Evolutionary conservation across 2,113 vertebrate species (phyloP).

Genomic region (Lota lota): DNA sequence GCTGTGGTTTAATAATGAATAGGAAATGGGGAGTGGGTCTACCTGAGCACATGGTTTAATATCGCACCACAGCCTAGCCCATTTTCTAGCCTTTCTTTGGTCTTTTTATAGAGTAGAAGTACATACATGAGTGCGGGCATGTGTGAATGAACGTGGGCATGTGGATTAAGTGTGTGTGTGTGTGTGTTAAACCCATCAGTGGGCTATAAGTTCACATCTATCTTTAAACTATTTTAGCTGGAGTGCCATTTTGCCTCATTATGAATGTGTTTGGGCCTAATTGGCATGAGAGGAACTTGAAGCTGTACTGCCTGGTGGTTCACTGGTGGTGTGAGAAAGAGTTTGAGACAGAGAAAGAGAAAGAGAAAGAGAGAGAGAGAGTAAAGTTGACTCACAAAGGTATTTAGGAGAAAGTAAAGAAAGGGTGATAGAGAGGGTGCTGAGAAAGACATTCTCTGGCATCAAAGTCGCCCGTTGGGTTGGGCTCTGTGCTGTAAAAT

Average conservation of each 20-base stretch:
- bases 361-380: constrained; percentile 9
- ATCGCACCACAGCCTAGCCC: not conserved
- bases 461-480: constrained; percentile 35
- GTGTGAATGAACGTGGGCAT: not conserved
- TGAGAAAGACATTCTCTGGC: constrained; percentile 15
- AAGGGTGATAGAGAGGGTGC: constrained; percentile 8
- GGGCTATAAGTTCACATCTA: constrained; percentile 37
- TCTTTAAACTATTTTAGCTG: constrained; percentile 49
- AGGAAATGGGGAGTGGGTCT: constrained; percentile 6
- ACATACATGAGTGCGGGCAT: not conserved
- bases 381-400: constrained; percentile 24
- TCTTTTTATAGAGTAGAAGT: not conserved
- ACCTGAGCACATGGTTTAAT: too few species aligned
- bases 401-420: constrained; percentile 18
- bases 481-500: constrained; percentile 23
- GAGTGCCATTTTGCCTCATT: constrained; percentile 48
- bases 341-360: constrained; percentile 14
- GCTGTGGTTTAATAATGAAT: constrained; percentile 46
- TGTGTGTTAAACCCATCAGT: constrained; percentile 36
- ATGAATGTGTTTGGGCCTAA: constrained; percentile 50
- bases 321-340: constrained; percentile 31
- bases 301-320: constrained; percentile 42
- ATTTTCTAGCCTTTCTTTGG: not conserved
- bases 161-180: not conserved
- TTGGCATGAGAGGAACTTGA: constrained; percentile 54